Conservation (phyloP, 2,113 vertebrate species). For the Oryzias woworae region DNA sequence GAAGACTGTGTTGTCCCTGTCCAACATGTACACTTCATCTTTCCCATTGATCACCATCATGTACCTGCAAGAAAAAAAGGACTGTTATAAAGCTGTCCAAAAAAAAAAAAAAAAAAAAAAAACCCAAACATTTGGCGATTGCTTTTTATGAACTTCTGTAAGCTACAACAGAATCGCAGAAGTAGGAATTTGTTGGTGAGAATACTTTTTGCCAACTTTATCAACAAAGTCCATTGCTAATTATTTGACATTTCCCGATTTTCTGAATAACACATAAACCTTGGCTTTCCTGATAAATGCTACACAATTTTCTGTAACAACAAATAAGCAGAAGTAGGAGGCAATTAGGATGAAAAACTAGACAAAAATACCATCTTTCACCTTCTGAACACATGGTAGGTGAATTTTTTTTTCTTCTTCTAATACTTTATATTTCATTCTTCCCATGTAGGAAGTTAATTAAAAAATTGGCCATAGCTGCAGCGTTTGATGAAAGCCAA, state of each 20-base stretch:
- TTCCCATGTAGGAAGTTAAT: too few relatives aligned
- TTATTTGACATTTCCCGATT: background rate
- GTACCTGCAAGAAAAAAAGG: conserved; percentile 80
- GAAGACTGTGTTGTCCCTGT: conserved; percentile 94
- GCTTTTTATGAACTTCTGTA: background rate
- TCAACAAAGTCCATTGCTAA: background rate
- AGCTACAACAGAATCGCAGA: background rate
- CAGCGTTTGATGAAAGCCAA: too few relatives aligned
- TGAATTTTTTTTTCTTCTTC: too few relatives aligned
- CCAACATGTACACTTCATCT: conserved; percentile 96
- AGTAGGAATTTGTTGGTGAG: background rate
- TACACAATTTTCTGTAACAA: background rate
- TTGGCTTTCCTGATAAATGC: background rate
- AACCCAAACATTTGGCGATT: background rate
- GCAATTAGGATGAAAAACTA: background rate
- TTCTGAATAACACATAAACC: background rate
- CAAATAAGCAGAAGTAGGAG: background rate
- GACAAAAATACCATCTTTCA: background rate
- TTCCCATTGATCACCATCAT: conserved; percentile 98
- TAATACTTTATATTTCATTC: too few relatives aligned
- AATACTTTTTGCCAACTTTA: background rate
- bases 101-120: background rate
- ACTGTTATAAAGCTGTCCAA: background rate
- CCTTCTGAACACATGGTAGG: too few relatives aligned
- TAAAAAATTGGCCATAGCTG: too few relatives aligned